These are phyloP conservation scores for Chirona hameri DNA, from an alignment of 2,888 invertebrate species.

Conservation along the genomic window DNA sequence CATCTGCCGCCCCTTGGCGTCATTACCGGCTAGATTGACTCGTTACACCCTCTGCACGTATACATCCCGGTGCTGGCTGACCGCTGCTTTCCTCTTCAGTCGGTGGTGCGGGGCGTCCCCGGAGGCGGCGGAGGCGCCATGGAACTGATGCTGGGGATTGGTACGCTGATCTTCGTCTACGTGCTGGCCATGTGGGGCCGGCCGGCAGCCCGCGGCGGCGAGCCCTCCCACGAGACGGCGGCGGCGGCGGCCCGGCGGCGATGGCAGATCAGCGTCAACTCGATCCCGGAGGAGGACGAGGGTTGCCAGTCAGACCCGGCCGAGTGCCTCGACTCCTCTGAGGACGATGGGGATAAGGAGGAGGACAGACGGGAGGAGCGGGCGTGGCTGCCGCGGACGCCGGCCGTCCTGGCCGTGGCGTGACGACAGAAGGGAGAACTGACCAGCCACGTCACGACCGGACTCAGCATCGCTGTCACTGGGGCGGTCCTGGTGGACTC, in stretches of 20 bases:
- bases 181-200: background rate
- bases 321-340: background rate
- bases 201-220: background rate
- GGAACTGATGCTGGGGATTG: background rate
- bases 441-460: too few species aligned
- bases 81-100: too few species aligned
- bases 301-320: slow-evolving; percentile 13
- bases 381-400: too few species aligned
- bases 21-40: too few species aligned
- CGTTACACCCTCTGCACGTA: too few species aligned
- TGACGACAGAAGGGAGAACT: too few species aligned
- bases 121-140: background rate
- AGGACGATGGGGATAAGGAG: background rate
- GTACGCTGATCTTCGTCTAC: background rate
- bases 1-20: too few species aligned
- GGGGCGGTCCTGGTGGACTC: too few species aligned
- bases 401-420: too few species aligned
- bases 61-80: too few species aligned
- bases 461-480: too few species aligned
- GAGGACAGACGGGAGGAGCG: background rate
- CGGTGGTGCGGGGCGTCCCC: too few species aligned
- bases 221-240: background rate
- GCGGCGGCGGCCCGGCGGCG: background rate
- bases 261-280: slow-evolving; percentile 1
- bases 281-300: slow-evolving; percentile 9